phyloP scores from a whole-genome alignment of 2,797 vertebrate species.

The Sebastes minor region DNA sequence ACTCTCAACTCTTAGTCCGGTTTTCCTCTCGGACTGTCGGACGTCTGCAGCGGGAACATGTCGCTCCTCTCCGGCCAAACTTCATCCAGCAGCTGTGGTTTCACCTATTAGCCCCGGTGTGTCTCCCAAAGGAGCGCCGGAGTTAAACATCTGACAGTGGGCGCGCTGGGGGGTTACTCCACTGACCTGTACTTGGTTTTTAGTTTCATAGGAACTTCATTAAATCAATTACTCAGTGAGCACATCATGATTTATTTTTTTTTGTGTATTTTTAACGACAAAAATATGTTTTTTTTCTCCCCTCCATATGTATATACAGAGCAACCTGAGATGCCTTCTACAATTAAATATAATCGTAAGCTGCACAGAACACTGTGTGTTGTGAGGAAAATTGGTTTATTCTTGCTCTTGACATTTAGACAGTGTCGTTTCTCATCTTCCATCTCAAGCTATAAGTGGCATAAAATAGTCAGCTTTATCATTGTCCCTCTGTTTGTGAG shows the following conservation, averaged over 20 bases:
- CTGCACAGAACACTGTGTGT: background rate
- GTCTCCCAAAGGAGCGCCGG: slow-evolving; percentile 87
- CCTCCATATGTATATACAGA: background rate
- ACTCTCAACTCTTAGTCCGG: slow-evolving; percentile 46
- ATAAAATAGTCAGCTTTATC: background rate
- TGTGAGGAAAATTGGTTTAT: background rate
- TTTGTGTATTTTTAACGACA: slow-evolving; percentile 77
- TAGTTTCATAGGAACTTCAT: slow-evolving; percentile 94
- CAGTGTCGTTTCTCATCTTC: background rate
- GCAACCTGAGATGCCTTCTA: background rate
- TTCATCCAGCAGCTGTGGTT: slow-evolving; percentile 83
- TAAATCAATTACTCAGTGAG: slow-evolving; percentile 93
- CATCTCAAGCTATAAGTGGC: background rate
- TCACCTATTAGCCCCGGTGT: slow-evolving; percentile 93
- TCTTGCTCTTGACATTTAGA: slow-evolving; percentile 34
- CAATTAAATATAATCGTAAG: slow-evolving; percentile 34
- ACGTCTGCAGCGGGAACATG: slow-evolving; percentile 42
- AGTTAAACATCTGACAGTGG: slow-evolving; percentile 91
- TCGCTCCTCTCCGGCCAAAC: slow-evolving; percentile 72
- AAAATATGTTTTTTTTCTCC: background rate
- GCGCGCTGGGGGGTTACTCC: slow-evolving; percentile 85
- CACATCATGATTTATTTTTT: slow-evolving; percentile 89
- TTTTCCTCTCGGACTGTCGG: slow-evolving; percentile 48
- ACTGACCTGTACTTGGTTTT: slow-evolving; percentile 88
- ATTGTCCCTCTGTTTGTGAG: slow-evolving; percentile 29